Percentiles rank a stretch among this genome's conserved stretches.
These are phyloP conservation scores for Calliopsis andreniformis DNA, from an alignment of 1,140 invertebrate species.

Conservation along the genomic window DNA sequence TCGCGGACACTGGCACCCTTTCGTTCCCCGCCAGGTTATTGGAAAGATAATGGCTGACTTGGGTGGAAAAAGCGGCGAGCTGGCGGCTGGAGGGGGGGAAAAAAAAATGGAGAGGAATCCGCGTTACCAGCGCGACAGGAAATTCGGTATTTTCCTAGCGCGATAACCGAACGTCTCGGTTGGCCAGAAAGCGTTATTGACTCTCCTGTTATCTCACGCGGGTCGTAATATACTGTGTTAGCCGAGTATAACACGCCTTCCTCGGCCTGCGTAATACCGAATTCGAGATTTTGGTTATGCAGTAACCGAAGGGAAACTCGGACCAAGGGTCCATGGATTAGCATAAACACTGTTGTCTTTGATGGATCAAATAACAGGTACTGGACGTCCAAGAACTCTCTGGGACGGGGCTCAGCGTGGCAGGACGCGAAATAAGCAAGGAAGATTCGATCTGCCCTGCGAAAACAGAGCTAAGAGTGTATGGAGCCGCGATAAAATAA, in stretches of 20 bases:
- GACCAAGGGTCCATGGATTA: slow-evolving; percentile 17
- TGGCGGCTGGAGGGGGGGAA: too few species aligned
- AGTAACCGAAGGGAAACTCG: slow-evolving; percentile 17
- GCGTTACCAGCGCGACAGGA: not conserved
- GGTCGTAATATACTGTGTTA: not conserved
- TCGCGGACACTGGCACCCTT: not conserved
- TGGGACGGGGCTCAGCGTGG: not conserved
- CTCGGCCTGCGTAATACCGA: slow-evolving; percentile 1
- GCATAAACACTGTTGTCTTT: slow-evolving; percentile 45
- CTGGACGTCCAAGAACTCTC: not conserved
- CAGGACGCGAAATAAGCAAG: slow-evolving; percentile 8
- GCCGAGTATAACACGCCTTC: not conserved
- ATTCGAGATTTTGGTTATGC: slow-evolving; percentile 29
- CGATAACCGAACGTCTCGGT: not conserved
- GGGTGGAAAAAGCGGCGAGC: not conserved
- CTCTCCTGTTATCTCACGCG: not conserved
- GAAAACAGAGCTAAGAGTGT: not conserved
- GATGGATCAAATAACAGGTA: slow-evolving; percentile 20
- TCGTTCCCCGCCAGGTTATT: slow-evolving; percentile 32
- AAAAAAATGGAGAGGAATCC: not conserved
- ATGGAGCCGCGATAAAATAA: not conserved
- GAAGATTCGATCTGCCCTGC: not conserved
- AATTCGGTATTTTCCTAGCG: slow-evolving; percentile 5
- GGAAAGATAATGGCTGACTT: slow-evolving; percentile 29
- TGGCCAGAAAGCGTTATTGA: not conserved